These are phyloP conservation scores for Eupithecia centaureata DNA, from an alignment of 2,888 invertebrate species.

Conservation along the genomic window DNA sequence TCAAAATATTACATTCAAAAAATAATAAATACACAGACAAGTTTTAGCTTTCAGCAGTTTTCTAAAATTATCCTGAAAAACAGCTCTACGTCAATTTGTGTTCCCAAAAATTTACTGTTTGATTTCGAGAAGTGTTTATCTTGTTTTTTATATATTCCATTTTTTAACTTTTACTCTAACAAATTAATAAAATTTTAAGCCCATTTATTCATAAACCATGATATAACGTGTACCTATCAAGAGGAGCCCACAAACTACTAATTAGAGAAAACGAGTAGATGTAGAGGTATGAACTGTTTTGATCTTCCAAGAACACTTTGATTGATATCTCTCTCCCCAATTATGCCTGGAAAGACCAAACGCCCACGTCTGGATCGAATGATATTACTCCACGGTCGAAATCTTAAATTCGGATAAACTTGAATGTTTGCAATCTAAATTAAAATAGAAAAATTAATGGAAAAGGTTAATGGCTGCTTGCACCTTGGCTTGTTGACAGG, in stretches of 20 bases:
- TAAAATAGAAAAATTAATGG: slow-evolving; percentile 17
- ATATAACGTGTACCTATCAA: too few relatives aligned
- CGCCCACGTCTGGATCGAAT: slow-evolving; percentile 39
- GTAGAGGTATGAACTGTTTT: slow-evolving; percentile 27
- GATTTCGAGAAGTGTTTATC: too few relatives aligned
- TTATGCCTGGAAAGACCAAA: slow-evolving; percentile 37
- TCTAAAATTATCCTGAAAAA: too few relatives aligned
- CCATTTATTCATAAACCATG: too few relatives aligned
- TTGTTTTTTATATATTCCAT: too few relatives aligned
- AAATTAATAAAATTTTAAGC: too few relatives aligned
- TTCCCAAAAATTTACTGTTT: too few relatives aligned
- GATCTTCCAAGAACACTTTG: slow-evolving; percentile 25
- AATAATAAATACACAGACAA: too few relatives aligned
- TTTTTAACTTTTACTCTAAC: too few relatives aligned
- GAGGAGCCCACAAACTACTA: background rate
- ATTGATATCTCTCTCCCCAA: slow-evolving; percentile 32
- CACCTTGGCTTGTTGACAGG: slow-evolving; percentile 15
- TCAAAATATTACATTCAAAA: too few relatives aligned
- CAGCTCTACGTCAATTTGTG: too few relatives aligned
- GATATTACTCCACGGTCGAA: slow-evolving; percentile 41
- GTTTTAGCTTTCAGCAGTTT: too few relatives aligned
- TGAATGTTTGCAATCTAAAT: slow-evolving; percentile 33
- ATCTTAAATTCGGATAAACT: slow-evolving; percentile 41
- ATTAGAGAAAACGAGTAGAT: background rate
- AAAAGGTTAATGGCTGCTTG: slow-evolving; percentile 27